These are phyloP conservation scores for Siniperca obscura DNA, from an alignment of 2,797 vertebrate species.

Conservation along the genomic window DNA sequence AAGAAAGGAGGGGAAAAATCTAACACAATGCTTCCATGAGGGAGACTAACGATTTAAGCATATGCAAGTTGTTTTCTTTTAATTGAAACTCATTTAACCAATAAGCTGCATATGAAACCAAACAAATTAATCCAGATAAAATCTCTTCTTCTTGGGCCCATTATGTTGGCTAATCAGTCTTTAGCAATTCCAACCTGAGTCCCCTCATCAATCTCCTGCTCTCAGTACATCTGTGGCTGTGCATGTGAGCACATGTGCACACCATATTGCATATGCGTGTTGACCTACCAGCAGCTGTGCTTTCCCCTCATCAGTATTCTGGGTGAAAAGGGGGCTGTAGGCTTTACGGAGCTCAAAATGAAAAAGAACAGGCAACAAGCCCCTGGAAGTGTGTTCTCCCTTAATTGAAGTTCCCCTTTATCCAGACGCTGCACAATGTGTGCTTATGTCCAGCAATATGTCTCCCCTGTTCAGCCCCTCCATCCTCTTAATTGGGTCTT, in stretches of 20 bases:
- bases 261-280: slow-evolving; percentile 57
- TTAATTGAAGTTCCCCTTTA: slow-evolving; percentile 84
- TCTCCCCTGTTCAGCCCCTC: slow-evolving; percentile 67
- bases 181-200: slow-evolving; percentile 54
- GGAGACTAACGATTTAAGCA: not conserved
- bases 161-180: slow-evolving; percentile 57
- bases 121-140: slow-evolving; percentile 41
- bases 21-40: not conserved
- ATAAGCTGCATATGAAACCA: slow-evolving; percentile 36
- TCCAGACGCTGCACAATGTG: slow-evolving; percentile 83
- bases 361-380: slow-evolving; percentile 78
- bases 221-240: slow-evolving; percentile 57
- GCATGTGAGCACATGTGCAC: slow-evolving; percentile 53
- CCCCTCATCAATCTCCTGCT: slow-evolving; percentile 52
- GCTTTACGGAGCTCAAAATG: slow-evolving; percentile 69
- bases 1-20: not conserved
- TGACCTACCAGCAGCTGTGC: slow-evolving; percentile 81
- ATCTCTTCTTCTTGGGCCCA: slow-evolving; percentile 21
- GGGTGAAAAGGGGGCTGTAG: slow-evolving; percentile 60
- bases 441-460: slow-evolving; percentile 85
- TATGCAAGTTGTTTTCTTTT: slow-evolving; percentile 25
- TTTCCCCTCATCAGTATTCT: slow-evolving; percentile 81
- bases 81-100: slow-evolving; percentile 40
- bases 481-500: slow-evolving; percentile 86
- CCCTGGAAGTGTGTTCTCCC: slow-evolving; percentile 73